Conservation (phyloP, 1,140 invertebrate genomes). For the Drosophila pseudoananassae region DNA sequence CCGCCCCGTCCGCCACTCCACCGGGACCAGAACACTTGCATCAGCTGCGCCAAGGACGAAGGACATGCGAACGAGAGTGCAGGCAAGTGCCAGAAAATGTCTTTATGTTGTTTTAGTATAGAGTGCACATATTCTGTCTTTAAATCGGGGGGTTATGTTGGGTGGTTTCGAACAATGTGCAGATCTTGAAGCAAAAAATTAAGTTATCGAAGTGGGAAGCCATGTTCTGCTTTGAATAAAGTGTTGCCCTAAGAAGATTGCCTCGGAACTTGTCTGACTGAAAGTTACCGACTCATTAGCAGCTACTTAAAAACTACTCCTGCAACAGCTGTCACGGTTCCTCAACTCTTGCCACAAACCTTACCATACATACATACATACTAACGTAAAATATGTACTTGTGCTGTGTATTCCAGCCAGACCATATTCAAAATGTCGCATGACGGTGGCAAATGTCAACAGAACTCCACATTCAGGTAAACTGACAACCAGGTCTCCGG, state of each 20-base stretch:
- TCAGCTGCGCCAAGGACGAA: conserved; percentile 15
- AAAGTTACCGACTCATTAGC: conserved; percentile 70
- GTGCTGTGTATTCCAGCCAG: background rate
- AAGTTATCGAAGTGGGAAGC: background rate
- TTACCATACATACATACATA: background rate
- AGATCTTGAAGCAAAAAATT: background rate
- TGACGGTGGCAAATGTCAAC: conserved; percentile 76
- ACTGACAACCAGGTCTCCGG: conserved; percentile 61
- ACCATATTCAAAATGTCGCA: conserved; percentile 62
- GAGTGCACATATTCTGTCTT: background rate
- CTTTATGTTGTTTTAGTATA: conserved; percentile 12
- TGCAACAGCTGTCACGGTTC: conserved; percentile 66
- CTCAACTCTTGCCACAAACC: background rate
- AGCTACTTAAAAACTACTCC: conserved; percentile 79
- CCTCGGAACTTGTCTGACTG: conserved; percentile 34
- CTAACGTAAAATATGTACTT: background rate
- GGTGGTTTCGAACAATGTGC: conserved; percentile 1
- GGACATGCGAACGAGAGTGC: conserved; percentile 25
- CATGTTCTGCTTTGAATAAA: background rate
- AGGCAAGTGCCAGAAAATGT: conserved; percentile 28
- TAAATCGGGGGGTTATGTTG: background rate
- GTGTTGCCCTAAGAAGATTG: conserved; percentile 16
- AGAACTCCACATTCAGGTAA: conserved; percentile 62
- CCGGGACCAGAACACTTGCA: conserved; percentile 18
- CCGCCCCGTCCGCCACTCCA: conserved; percentile 3